Evolutionary conservation across 2,888 invertebrate species (phyloP).

Genomic region (Anodontia alba): DNA sequence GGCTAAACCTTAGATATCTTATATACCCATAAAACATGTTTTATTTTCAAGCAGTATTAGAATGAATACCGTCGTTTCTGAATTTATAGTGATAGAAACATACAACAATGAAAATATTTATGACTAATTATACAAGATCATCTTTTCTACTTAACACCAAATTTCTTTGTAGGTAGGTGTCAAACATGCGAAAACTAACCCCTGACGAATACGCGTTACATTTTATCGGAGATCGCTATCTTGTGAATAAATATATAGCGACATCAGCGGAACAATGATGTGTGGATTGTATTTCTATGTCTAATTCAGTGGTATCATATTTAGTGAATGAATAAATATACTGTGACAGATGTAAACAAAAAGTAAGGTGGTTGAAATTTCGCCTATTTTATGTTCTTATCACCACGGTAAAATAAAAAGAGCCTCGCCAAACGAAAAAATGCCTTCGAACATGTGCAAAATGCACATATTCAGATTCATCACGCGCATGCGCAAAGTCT

Average conservation of each 20-base stretch:
- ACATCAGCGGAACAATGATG: neutral
- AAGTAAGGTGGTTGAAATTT: constrained; percentile 4
- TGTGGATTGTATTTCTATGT: constrained; percentile 10
- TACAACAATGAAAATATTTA: constrained; percentile 9
- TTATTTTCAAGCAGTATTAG: neutral
- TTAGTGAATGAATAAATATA: neutral
- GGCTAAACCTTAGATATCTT: neutral
- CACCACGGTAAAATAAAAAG: neutral
- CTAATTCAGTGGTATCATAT: constrained; percentile 5
- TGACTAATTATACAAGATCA: constrained; percentile 21
- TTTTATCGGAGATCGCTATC: constrained; percentile 6
- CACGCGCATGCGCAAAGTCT: no score
- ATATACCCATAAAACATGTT: neutral
- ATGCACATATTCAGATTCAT: no score
- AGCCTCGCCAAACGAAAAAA: no score
- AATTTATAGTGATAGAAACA: constrained; percentile 5
- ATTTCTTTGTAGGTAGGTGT: constrained; percentile 8
- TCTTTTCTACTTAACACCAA: constrained; percentile 9
- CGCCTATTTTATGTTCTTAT: neutral
- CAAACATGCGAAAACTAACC: constrained; percentile 16
- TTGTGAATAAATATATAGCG: constrained; percentile 13
- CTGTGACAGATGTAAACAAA: constrained; percentile 9
- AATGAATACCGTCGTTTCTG: neutral
- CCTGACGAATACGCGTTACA: constrained; percentile 15
- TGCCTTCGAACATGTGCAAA: no score